Base-by-base conservation (phyloP, 2,888 invertebrate species). In the Tinea pellionella region DNA sequence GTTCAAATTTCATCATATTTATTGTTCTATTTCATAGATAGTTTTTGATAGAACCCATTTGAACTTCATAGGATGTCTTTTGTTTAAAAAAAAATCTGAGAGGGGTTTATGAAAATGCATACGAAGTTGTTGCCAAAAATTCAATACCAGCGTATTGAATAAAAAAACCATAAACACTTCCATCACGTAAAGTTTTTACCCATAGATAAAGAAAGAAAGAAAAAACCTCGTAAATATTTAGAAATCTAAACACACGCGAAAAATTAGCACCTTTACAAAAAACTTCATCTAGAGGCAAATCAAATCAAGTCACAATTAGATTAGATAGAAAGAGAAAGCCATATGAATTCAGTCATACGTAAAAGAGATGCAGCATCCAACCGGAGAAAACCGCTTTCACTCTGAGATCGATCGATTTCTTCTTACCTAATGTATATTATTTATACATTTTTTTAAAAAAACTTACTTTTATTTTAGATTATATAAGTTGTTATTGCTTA, bases 301-400 rank as follows among this genome's bases (percentile, higher is more conserved):
- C 24, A 18, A 53, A 53, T 53, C 24, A 53, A 53, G 19, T 53
- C 18, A 57, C 57, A 55, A 55, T 55, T 55, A 57, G 57, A 32
- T 32, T 57, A 57, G 55, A 2, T 16, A 55, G 32, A 57, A 32
- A 30, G 32, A 57, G 57, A 57, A 32, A 30, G 57, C 13, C n/a
- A 57, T 57, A 57, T 11, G 30, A 30, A 57, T n/a, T 57, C 57
- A 32, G n/a, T 53, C 32, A 15, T 15, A 32, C 30, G 32, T 15
- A 29, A 57, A 30, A 32, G 57, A 57, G 57, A 57, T 32, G 65
- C 70, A 66, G 66, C 65, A 64, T 66, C 66, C 64, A 58, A 43
- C 30, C 65, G 63, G 71, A 70, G 78, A 78, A 77, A 77, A 71
- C 75, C 61, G 73, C 76, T 79, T 77, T 78, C 77, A 73, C 77